Base-by-base conservation (phyloP, 92 coral and sea anemone species). In the Porites rus region DNA sequence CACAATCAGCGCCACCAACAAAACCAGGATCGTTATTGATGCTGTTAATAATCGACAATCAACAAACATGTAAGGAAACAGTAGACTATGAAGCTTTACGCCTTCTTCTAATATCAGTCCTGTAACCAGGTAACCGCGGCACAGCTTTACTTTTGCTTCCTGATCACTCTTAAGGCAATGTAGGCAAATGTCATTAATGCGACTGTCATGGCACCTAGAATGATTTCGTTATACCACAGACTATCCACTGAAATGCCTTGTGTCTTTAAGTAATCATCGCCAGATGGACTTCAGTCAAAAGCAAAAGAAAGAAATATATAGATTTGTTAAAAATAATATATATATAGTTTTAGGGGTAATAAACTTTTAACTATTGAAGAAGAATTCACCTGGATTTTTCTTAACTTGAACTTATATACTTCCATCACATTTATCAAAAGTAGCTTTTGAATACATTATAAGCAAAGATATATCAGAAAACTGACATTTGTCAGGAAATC, bases 171-270 rank as follows among this genome's bases (percentile, higher is more conserved):
- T 31, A 96, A 88, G 6, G 97, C 89, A 20, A 96, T 70, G 78
- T 96, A 96, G 0, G 98, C 94, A 28, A 93, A 87, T 6, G 80
- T 14, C 90, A 95, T 80, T 11, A 91, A 83, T 18, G 76, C 85
- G 21, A 63, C 74, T 4, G 93, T 93, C 96, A 96, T 92, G 17
- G 69, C 79, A 50, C 90, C 93, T 24, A 96, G 72, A 8, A 92
- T 95, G 46, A 96, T 67, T 75, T 96, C 98, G 81, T 94, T 94
- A 92, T 84, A 92, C 98, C 98, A 96, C 70, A 96, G 81, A 67
- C 92, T 84, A 51, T 71, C 90, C 25, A 92, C 90, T 14, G 88
- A 82, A 65, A 96, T 90, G 62, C 88, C 93, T 76, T 96, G 98
- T 10, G 17, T 52, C 7, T 68, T 62, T 46, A 96, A 85, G 83